Evolutionary conservation across 2,888 invertebrate genomes (phyloP).

Genomic region (Megamerina dolium): DNA sequence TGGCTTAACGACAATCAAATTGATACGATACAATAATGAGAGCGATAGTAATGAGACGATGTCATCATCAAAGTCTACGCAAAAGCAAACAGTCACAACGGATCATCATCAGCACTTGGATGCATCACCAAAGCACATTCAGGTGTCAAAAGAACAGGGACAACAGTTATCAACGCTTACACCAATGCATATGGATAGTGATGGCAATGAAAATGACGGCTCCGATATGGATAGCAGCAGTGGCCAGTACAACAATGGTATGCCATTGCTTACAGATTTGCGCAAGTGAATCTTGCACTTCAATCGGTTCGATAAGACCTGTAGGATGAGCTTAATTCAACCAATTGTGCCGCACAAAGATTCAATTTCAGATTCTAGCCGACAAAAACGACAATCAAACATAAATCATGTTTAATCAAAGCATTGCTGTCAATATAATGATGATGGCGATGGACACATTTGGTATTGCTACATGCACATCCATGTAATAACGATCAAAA

Average conservation of each 20-base stretch:
- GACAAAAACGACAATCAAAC: too few species aligned
- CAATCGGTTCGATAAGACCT: not conserved
- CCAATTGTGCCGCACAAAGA: too few species aligned
- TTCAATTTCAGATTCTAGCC: too few species aligned
- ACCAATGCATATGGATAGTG: conserved; percentile 28
- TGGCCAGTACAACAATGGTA: not conserved
- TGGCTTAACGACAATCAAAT: conserved; percentile 48
- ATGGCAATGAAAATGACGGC: conserved; percentile 23
- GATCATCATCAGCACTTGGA: conserved; percentile 3
- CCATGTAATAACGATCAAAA: too few species aligned
- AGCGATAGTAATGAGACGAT: conserved; percentile 17
- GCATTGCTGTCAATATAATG: too few species aligned
- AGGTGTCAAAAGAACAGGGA: conserved; percentile 15
- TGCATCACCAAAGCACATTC: conserved; percentile 26
- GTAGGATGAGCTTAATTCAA: too few species aligned
- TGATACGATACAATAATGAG: conserved; percentile 43
- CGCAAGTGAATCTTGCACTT: conserved; percentile 26
- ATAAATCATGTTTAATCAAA: too few species aligned
- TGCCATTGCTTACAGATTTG: conserved; percentile 25
- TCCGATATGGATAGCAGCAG: not conserved
- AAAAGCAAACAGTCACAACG: conserved; percentile 5
- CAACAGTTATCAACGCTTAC: conserved; percentile 15
- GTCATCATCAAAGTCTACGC: conserved; percentile 19
- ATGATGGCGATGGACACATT: too few species aligned
- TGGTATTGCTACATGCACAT: too few species aligned